Evolutionary conservation across 92 coral and sea anemone genomes (phyloP), one percentile per base, ranked within the genome.

Genomic region (Bergia sp.): DNA sequence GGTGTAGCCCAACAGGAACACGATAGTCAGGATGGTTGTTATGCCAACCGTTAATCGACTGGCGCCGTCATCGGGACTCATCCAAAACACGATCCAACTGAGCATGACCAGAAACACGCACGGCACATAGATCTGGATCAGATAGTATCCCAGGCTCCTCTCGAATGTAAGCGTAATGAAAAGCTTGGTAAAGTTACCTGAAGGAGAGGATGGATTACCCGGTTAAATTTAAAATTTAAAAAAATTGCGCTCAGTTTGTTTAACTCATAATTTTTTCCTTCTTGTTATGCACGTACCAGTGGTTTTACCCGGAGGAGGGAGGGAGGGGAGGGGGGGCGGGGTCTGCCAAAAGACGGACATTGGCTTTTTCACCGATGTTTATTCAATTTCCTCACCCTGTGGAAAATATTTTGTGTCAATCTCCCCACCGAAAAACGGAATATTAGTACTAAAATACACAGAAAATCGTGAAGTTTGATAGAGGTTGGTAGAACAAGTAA

Each of bases 71-170:
- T 95, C 96, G 4, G 92, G 91, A 85, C 90, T 83, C 94, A 93
- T 93, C 99, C 99, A 96, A 86, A 96, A 96, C 69, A 94, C 98
- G 29, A 96, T 93, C 99, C 98, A 96, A 76, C 99, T 96, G 76
- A 96, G 91, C 99, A 95, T 93, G 86, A 96, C 99, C 55, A 95
- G 92, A 77, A 93, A 92, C 29, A 83, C 87, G 72, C 96, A 93
- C 3, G 98, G 98, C 7, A 95, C 88, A 92, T 95, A 95, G 76
- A 92, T 77, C 93, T 96, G 99, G 64, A 95, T 93, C 85, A 94
- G 57, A 90, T 95, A 96, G 91, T 95, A 96, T 20, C 99, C 99
- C 73, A 96, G 84, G 49, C 96, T 95, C 77, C 99, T 90, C 86
- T 82, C 86, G 29, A 82, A 82, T 11, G 44, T n/a, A 82, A 82